A percentile compares a stretch with the other conserved stretches of the same genome.
Conservation (phyloP, 2,797 vertebrate genomes). For the Hipposideros larvatus region DNA sequence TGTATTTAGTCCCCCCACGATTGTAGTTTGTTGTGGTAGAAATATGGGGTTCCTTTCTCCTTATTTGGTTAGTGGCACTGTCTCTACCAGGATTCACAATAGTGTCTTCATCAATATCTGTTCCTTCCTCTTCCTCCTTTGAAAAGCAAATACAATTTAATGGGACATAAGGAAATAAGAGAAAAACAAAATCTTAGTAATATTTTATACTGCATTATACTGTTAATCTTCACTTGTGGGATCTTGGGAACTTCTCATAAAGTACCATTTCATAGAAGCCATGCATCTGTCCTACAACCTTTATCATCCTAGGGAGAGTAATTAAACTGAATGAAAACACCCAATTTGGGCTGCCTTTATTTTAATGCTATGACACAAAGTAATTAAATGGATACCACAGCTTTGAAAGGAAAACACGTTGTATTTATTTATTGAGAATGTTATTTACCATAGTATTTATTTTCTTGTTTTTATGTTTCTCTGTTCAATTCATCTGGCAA, state of each 20-base stretch:
- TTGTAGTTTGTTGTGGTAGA: conserved; percentile 87
- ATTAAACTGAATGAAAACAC: background rate
- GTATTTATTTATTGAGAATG: conserved; percentile 60
- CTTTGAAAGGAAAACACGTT: conserved; percentile 30
- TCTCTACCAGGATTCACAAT: conserved; percentile 83
- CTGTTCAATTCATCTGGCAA: conserved; percentile 40
- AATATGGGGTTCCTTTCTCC: conserved; percentile 85
- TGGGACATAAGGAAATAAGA: conserved; percentile 1
- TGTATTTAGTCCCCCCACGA: conserved; percentile 76
- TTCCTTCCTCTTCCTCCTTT: conserved; percentile 88
- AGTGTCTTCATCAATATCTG: conserved; percentile 81
- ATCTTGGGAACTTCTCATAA: background rate
- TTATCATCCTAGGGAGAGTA: background rate
- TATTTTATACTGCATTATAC: background rate
- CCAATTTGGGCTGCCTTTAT: conserved; percentile 17
- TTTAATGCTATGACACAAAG: conserved; percentile 2
- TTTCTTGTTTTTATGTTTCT: conserved; percentile 50
- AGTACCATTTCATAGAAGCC: background rate
- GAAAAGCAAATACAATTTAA: conserved; percentile 81
- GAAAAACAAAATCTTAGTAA: background rate
- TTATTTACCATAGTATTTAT: conserved; percentile 31
- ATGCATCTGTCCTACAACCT: background rate
- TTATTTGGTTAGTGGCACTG: conserved; percentile 85
- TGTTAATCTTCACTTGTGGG: background rate
- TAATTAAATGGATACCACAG: background rate